These are phyloP conservation scores for Lepidothrix coronata DNA, from an alignment of 2,113 vertebrate genomes.

Conservation along the genomic window DNA sequence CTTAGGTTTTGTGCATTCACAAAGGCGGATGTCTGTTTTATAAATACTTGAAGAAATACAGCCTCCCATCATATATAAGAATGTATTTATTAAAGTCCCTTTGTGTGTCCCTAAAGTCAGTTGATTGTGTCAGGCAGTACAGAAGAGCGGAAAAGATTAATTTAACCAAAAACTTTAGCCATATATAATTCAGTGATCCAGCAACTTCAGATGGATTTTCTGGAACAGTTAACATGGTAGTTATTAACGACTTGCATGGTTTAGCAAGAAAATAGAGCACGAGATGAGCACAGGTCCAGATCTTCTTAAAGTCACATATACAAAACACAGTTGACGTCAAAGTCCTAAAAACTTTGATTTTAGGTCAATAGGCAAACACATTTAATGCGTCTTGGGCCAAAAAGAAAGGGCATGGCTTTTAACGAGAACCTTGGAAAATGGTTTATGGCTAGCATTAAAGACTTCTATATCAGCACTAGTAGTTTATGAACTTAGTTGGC, in stretches of 20 bases:
- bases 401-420: not conserved
- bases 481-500: not conserved
- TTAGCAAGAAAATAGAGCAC: slow-evolving; percentile 23
- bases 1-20: not conserved
- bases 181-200: slow-evolving; percentile 14
- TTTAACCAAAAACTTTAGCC: not conserved
- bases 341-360: slow-evolving; percentile 20
- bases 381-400: not conserved
- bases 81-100: not conserved
- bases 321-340: not conserved
- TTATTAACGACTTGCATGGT: slow-evolving; percentile 26
- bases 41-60: not conserved
- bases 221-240: slow-evolving; percentile 43
- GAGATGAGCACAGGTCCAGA: not conserved
- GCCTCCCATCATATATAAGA: not conserved
- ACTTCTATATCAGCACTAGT: not conserved
- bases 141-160: not conserved
- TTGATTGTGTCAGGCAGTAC: not conserved
- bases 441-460: not conserved
- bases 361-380: not conserved
- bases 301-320: not conserved
- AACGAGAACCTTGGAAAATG: not conserved
- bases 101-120: not conserved
- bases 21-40: not conserved
- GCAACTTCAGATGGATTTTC: slow-evolving; percentile 38